Base-by-base conservation (phyloP, 2,113 vertebrate species). In the Macaca mulatta region DNA sequence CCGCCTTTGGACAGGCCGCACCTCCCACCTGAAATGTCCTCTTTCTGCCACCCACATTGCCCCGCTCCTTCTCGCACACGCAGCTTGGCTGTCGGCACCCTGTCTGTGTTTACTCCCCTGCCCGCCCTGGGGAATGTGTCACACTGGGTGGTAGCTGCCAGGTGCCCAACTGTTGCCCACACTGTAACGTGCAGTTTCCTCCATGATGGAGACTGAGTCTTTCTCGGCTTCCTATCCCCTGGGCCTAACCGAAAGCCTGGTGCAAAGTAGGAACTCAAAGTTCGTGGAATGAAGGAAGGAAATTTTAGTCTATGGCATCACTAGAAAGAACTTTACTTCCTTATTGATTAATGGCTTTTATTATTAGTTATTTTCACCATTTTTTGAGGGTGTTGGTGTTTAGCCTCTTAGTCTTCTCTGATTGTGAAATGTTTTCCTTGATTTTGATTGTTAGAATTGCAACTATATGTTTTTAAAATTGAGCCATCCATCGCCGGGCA, bases 41-140 rank as follows among this genome's bases (percentile, higher is more conserved):
- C 52, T 38, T 25, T 7, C 79, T 40, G 8, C 35, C 35, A 81
- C 52, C n/a, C 79, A 23, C 22, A 1, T 16, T 9, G 22, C 20
- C 6, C 35, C 5, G 20, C 22, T 13, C 5, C 9, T n/a, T 10
- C 11, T 38, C 30, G 9, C 0, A 14, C 5, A 23, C 2, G 22
- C 61, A 64, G 35, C 18, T 57, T n/a, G 43, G 72, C 8, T n/a
- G 22, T 23, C 11, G 2, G 48, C 78, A 8, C 50, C 50, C 40
- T 14, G 5, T n/a, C 22, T 38, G 52, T 57, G 79, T 38, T 55
- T 8, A 14, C 13, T 55, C 45, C 27, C 14, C 48, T 79, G 30
- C 50, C 9, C 23, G 5, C 22, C 20, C n/a, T 27, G 14, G n/a
- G 40, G n/a, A 30, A 59, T 35, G 13, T 40, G 25, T 25, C 5